These are phyloP conservation scores for Carposina sasakii DNA, from an alignment of 1,140 invertebrate genomes.

Conservation along the genomic window DNA sequence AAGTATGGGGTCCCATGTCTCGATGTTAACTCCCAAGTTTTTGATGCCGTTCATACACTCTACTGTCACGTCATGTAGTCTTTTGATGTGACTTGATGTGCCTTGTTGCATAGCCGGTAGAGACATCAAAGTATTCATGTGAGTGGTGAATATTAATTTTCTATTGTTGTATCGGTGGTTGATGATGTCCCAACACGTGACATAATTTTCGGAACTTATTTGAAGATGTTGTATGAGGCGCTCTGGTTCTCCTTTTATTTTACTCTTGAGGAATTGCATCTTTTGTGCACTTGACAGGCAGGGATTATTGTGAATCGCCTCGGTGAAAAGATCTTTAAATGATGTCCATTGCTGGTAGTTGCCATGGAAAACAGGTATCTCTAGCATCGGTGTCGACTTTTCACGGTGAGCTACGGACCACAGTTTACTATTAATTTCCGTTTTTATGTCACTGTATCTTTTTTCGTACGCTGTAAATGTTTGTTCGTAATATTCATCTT, in stretches of 20 bases:
- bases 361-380: background rate
- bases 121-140: background rate
- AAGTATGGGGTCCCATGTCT: constrained; percentile 1
- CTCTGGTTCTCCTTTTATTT: constrained; percentile 2
- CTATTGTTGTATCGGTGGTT: constrained; percentile 6
- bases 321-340: constrained; percentile 2
- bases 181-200: constrained; percentile 3
- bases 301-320: constrained; percentile 2
- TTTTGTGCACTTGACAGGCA: background rate
- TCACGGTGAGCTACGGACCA: background rate
- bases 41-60: background rate
- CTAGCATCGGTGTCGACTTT: background rate
- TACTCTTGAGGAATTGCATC: constrained; percentile 1
- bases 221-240: background rate
- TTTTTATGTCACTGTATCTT: background rate
- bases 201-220: constrained; percentile 6
- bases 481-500: background rate
- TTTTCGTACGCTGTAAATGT: background rate
- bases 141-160: constrained; percentile 7
- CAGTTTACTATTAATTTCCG: background rate
- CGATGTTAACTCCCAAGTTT: background rate
- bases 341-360: background rate
- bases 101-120: background rate
- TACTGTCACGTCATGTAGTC: background rate
- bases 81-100: background rate